A percentile compares a stretch with the other conserved stretches of the same genome.
These are phyloP conservation scores for Leucoraja erinaceus DNA, from an alignment of 2,113 vertebrate genomes.

Conservation along the genomic window DNA sequence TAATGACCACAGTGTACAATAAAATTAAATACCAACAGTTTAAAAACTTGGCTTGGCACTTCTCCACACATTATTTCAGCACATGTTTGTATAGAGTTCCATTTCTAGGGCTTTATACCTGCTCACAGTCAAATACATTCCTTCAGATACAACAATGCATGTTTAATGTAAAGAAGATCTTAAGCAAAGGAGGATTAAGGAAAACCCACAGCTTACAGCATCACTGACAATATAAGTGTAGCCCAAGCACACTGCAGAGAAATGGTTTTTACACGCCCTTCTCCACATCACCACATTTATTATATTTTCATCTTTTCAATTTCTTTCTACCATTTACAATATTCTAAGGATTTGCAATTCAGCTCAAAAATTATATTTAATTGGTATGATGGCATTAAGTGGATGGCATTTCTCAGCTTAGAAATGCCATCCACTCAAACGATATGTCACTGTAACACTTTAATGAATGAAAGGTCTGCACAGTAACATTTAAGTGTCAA, in stretches of 20 bases:
- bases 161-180: background rate
- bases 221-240: background rate
- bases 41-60: too few species aligned
- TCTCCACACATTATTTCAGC: too few species aligned
- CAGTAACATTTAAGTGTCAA: background rate
- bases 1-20: too few species aligned
- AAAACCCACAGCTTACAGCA: background rate
- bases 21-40: too few species aligned
- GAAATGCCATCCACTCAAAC: background rate
- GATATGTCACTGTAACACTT: background rate
- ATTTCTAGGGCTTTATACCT: too few species aligned
- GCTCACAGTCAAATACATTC: too few species aligned
- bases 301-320: background rate
- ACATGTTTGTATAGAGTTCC: too few species aligned
- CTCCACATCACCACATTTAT: background rate
- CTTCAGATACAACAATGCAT: background rate
- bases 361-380: background rate
- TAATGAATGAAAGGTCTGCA: background rate
- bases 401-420: background rate
- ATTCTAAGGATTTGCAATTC: background rate
- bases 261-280: background rate
- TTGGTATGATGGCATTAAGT: too few species aligned
- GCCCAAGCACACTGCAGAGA: background rate
- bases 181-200: background rate
- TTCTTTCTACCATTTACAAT: background rate